A percentile compares a stretch with the other conserved stretches of the same genome.
phyloP scores from a whole-genome alignment of 1,140 invertebrate species.

The Cotesia chilonis region DNA sequence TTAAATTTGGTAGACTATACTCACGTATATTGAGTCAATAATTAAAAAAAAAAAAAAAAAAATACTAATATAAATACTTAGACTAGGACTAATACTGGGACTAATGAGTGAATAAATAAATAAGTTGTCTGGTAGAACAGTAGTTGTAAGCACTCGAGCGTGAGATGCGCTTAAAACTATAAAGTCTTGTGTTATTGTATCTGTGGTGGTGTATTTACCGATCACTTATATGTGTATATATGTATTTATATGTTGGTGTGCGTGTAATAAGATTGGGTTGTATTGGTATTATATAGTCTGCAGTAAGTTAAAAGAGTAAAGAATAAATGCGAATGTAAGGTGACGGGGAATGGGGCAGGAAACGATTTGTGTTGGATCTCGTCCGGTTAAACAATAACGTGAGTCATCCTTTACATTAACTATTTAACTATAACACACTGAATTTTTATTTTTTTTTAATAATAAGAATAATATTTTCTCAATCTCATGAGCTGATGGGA shows the following conservation, averaged over 20 bases:
- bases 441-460: too few species aligned
- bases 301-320: neutral
- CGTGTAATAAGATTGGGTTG: neutral
- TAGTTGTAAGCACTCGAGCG: conserved; percentile 46
- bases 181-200: too few species aligned
- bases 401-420: conserved; percentile 48
- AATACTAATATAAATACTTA: neutral
- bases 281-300: neutral
- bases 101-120: too few species aligned
- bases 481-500: too few species aligned
- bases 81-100: too few species aligned
- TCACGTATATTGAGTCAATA: too few species aligned
- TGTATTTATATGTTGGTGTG: neutral
- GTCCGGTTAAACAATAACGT: conserved; percentile 51
- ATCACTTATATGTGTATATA: neutral
- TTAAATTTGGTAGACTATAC: too few species aligned
- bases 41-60: neutral
- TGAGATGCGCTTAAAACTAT: conserved; percentile 45
- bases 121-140: neutral
- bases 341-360: conserved; percentile 44
- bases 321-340: conserved; percentile 47
- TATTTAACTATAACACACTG: too few species aligned
- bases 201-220: conserved; percentile 2
- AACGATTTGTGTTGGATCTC: conserved; percentile 53
- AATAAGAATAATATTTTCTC: too few species aligned